Percentiles rank a stretch among this genome's conserved stretches.
phyloP scores from a whole-genome alignment of 2,113 vertebrate species.

The Prunella fulvescens region DNA sequence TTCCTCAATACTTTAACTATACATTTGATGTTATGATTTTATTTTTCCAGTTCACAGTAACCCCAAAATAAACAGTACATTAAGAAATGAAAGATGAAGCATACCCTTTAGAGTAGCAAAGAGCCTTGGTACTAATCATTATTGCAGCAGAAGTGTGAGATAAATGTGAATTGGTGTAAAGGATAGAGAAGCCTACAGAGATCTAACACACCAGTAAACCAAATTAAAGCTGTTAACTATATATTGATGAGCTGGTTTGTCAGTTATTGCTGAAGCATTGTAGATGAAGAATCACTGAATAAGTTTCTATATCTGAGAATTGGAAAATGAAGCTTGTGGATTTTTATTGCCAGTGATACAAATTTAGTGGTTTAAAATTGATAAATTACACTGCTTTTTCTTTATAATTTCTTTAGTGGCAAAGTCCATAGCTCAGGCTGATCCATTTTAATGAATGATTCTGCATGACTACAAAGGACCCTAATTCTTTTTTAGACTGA shows the following conservation, averaged over 20 bases:
- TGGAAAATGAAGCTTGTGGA: not conserved
- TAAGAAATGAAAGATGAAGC: not conserved
- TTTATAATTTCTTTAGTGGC: constrained; percentile 34
- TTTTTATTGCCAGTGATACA: not conserved
- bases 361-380: not conserved
- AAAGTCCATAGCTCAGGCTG: not conserved
- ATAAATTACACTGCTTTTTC: constrained; percentile 3
- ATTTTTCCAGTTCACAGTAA: not conserved
- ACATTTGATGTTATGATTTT: not conserved
- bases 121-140: not conserved
- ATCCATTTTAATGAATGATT: constrained; percentile 51
- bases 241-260: constrained; percentile 41
- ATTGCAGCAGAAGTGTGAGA: not conserved
- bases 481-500: constrained; percentile 1
- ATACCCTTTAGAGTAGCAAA: not conserved
- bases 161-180: not conserved
- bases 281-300: not conserved
- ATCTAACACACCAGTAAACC: not conserved
- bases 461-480: not conserved
- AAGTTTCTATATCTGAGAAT: not conserved
- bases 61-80: not conserved
- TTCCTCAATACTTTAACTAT: not conserved
- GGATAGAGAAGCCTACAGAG: not conserved
- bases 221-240: constrained; percentile 22
- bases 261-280: not conserved